phyloP scores from a whole-genome alignment of 2,888 invertebrate species.

The Falcaria lacertinaria region DNA sequence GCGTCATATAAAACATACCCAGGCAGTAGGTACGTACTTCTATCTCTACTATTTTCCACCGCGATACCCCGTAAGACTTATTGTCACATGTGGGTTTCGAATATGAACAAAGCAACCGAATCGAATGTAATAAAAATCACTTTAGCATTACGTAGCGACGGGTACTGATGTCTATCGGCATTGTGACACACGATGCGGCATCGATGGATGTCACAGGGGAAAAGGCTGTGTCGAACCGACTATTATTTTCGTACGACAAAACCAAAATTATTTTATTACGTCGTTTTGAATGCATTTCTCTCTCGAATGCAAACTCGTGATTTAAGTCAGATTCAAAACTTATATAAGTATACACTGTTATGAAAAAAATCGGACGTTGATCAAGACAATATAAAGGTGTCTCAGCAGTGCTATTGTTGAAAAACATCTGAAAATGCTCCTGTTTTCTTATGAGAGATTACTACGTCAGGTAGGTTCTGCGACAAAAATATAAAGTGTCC shows the following conservation, averaged over 20 bases:
- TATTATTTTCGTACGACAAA: constrained; percentile 73
- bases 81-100: constrained; percentile 50
- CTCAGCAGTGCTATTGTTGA: too few species aligned
- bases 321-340: constrained; percentile 16
- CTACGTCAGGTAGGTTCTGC: too few species aligned
- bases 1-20: constrained; percentile 27
- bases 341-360: too few species aligned
- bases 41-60: constrained; percentile 52
- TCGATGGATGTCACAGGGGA: constrained; percentile 69
- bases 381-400: too few species aligned
- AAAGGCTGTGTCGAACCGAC: constrained; percentile 58
- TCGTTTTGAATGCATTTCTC: constrained; percentile 30
- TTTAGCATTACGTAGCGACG: constrained; percentile 70
- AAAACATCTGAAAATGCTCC: too few species aligned
- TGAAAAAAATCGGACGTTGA: too few species aligned
- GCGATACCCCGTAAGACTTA: constrained; percentile 46
- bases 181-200: constrained; percentile 72
- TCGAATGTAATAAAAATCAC: constrained; percentile 78
- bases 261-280: constrained; percentile 62
- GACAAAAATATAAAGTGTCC: too few species aligned
- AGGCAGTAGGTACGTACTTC: constrained; percentile 27
- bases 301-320: constrained; percentile 24
- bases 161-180: constrained; percentile 73
- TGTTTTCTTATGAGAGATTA: too few species aligned
- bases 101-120: constrained; percentile 75